Evolutionary conservation across 2,888 invertebrate species (phyloP), one percentile per base, ranked within the genome.

Genomic region (Chloromyia formosa): DNA sequence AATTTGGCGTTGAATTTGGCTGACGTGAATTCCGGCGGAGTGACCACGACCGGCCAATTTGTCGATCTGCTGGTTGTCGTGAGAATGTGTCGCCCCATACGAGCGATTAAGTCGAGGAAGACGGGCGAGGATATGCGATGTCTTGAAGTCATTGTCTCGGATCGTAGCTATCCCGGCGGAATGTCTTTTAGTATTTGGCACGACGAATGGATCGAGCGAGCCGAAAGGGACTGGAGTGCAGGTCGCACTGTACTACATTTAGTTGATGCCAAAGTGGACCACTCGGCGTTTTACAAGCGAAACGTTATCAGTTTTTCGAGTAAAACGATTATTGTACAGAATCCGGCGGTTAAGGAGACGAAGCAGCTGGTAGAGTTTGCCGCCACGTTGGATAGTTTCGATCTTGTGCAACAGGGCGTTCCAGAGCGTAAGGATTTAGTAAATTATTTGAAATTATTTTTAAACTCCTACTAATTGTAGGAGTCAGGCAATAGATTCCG

Each of bases 21-120:
- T 1, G 85, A 85, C 79, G 80, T 84, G 12, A 78, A 79, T 16
- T 75, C 77, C 3, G 77, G 75, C 12, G 78, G 77, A 49, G 16
- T 20, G 1, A 60, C 64, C 4, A 23, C 16, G n/a, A 20, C 14
- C n/a, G 75, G 69, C 1, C 80, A 80, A 10, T 80, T 78, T 53
- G 89, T 93, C 3, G 92, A 93, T 83, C 83, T 94, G 61, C 84
- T 94, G 68, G 92, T 92, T 0, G 90, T 90, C 9, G 90, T 94
- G 0, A 90, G 90, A 79, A 85, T 88, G 42, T 85, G 92, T 12
- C 89, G 89, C 64, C 88, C 89, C n/a, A 84, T 88, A 2, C 89
- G 90, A 80, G 87, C 88, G 18, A 87, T 93, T 12, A 90, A 87
- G 77, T 89, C 90, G 0, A 90, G 88, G 84, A 83, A 87, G 78